Base-by-base conservation (phyloP, 2,888 invertebrate genomes). In the Sycophila texana region DNA sequence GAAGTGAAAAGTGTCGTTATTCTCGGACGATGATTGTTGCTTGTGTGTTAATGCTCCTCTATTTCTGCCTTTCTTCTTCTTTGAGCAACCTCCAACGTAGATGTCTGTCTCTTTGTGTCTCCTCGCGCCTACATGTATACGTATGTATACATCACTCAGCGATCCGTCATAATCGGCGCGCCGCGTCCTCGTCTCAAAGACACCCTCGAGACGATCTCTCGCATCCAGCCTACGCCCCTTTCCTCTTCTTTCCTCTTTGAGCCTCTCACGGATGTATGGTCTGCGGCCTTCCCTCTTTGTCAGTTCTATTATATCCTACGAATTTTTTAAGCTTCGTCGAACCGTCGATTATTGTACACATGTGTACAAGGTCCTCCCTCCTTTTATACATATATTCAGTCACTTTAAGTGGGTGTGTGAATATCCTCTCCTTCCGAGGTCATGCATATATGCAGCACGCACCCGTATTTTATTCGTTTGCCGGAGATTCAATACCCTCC, bases 11-110 rank as follows among this genome's bases (percentile, higher is more conserved):
- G 82, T 83, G 85, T 83, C 86, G 82, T 82, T 87, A 85, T 86
- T 75, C 85, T 82, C 83, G 84, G 84, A 86, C 83, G 74, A 86
- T 87, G 86, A 83, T 87, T 88, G 87, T 87, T 87, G 88, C 86
- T 84, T 88, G 87, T 88, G 81, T 88, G 87, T 88, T 83, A 83
- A 80, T 82, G 81, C 80, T 57, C 16, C 39, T 53, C 26, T 71
- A 22, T 53, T n/a, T 71, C 58, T 57, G 22, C 26, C 39, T 74
- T 49, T 57, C 57, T 65, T 12, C n/a, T 51, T 51, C 22, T 53
- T 47, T 26, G n/a, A 5, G 18, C 61, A 13, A 57, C 55, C 51
- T 47, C 30, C n/a, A 7, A 39, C 57, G 22, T 74, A 74, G 57
- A 65, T 65, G 65, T 55, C 65, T 65, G 65, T 74, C 55, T 74